Evolutionary conservation across 2,113 vertebrate genomes (phyloP), one percentile per base, ranked within the genome.

Genomic region (Pedionomus torquatus): DNA sequence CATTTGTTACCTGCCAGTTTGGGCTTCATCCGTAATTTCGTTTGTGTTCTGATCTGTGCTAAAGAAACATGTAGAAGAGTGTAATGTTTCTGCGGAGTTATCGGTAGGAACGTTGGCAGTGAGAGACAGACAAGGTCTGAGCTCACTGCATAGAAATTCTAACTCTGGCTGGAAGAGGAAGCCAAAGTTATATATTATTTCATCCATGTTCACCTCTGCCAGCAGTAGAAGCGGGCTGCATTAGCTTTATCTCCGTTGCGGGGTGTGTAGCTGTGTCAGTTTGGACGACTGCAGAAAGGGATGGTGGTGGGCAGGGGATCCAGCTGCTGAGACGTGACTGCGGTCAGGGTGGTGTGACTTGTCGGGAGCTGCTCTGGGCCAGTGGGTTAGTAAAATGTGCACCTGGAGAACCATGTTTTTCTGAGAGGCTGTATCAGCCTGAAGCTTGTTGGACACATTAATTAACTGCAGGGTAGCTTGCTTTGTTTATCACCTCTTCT

Each of bases 171-270:
- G 65, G n/a, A 25, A 37, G 51, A 13, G 23, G 54, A 28, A 69
- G 25, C 43, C 3, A 0, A 68, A 72, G 31, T 69, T 68, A 7
- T 5, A 0, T 24, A 4, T 4, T 0, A 0, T 60, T 76, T 52
- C 33, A 11, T n/a, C 58, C 10, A 1, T 17, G 33, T 63, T 66
- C 15, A 0, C 25, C 35, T 49, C 37, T 74, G 51, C 60, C 37
- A 19, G 63, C 82, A 33, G 35, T 20, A 2, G 20, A 25, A 20
- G 39, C 0, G 0, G 30, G 28, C 46, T 75, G 28, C 3, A 0
- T 52, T 72, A 58, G 20, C 28, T 51, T 51, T 13, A 5, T 76
- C 52, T 72, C n/a, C 0, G 0, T 12, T 46, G 69, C 5, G 4
- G 66, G 26, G 14, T 39, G 25, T 33, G 54, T 55, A 64, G 26